These are phyloP conservation scores for Thrips palmi DNA, from an alignment of 1,140 invertebrate species.

Conservation along the genomic window DNA sequence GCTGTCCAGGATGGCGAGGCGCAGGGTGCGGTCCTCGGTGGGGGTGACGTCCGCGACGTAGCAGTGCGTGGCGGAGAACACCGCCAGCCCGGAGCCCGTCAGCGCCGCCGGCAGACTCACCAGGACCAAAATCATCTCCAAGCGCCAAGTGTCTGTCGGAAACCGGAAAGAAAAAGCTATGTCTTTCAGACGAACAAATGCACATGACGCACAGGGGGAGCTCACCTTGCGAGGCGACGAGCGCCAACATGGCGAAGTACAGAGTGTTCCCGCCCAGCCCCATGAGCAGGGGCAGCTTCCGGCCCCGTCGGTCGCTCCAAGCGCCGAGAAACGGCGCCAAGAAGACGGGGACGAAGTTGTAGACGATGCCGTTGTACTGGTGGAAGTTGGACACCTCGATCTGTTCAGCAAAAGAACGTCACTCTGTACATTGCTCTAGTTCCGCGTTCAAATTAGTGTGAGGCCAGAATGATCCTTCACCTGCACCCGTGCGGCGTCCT, in stretches of 20 bases:
- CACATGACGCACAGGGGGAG: too few species aligned
- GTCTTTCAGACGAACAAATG: too few species aligned
- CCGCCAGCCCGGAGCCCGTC: slow-evolving; percentile 51
- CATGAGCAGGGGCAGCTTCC: slow-evolving; percentile 45
- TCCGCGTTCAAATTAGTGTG: slow-evolving; percentile 11
- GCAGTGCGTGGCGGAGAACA: slow-evolving; percentile 51
- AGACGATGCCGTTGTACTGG: slow-evolving; percentile 52
- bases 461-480: too few species aligned
- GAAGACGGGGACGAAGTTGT: slow-evolving; percentile 45
- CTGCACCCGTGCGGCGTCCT: slow-evolving; percentile 40
- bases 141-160: slow-evolving; percentile 41
- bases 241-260: slow-evolving; percentile 48
- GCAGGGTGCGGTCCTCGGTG: slow-evolving; percentile 37
- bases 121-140: slow-evolving; percentile 52
- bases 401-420: too few species aligned
- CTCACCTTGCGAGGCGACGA: slow-evolving; percentile 38
- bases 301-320: slow-evolving; percentile 49
- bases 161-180: too few species aligned
- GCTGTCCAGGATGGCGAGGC: slow-evolving; percentile 52
- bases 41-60: slow-evolving; percentile 53
- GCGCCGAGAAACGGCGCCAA: slow-evolving; percentile 56
- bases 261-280: slow-evolving; percentile 50
- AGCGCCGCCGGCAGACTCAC: slow-evolving; percentile 49
- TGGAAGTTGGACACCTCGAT: slow-evolving; percentile 47
- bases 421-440: too few species aligned